These are phyloP conservation scores for Hesperia comma DNA, from an alignment of 2,888 invertebrate species.

Conservation along the genomic window DNA sequence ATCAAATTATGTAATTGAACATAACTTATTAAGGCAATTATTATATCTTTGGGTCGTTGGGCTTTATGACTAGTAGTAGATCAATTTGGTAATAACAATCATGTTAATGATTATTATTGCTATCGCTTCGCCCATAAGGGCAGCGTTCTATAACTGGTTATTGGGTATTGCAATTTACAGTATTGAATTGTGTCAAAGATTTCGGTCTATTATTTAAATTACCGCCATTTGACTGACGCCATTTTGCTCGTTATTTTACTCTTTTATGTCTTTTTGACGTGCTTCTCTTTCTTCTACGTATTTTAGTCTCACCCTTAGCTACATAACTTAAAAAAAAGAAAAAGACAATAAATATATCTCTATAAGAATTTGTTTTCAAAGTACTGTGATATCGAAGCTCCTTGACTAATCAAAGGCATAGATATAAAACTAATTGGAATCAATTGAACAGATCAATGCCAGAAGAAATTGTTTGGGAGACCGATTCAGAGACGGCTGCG, in stretches of 20 bases:
- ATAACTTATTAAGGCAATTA: slow-evolving; percentile 11
- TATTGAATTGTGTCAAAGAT: neutral
- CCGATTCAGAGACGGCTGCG: slow-evolving; percentile 48
- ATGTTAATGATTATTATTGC: slow-evolving; percentile 26
- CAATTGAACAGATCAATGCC: slow-evolving; percentile 60
- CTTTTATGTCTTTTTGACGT: no score
- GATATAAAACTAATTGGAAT: neutral
- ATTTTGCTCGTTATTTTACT: no score
- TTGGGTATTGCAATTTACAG: slow-evolving; percentile 2
- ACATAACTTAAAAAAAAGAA: no score
- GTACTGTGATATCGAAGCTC: no score
- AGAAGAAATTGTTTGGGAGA: slow-evolving; percentile 60
- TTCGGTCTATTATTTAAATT: neutral
- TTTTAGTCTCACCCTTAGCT: no score
- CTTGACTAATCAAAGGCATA: neutral
- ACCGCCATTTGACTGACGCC: no score
- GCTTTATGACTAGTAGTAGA: slow-evolving; percentile 8
- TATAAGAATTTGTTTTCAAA: no score
- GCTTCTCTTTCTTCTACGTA: no score
- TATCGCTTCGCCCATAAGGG: slow-evolving; percentile 8
- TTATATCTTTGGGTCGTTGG: slow-evolving; percentile 15
- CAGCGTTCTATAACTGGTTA: neutral
- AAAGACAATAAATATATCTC: no score
- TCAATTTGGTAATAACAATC: slow-evolving; percentile 26
- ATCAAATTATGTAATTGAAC: neutral